Evolutionary conservation across 2,888 invertebrate genomes (phyloP).

Genomic region (Caenorhabditis wallacei): DNA sequence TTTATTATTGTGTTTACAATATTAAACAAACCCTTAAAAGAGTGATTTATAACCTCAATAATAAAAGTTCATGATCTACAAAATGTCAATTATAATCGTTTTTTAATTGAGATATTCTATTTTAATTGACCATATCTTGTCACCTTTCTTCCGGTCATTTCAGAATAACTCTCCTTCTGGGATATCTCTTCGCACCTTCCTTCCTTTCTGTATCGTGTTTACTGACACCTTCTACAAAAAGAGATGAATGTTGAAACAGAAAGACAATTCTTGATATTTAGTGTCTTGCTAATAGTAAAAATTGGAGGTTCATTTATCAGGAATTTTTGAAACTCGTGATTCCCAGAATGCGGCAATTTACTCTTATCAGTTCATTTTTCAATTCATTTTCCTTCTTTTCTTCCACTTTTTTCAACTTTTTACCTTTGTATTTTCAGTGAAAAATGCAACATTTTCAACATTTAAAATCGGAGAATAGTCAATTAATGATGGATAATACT

Average conservation of each 20-base stretch:
- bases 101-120: neutral
- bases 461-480: constrained; percentile 1
- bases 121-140: neutral
- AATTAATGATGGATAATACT: neutral
- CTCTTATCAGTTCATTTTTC: constrained; percentile 20
- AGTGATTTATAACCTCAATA: too few species aligned
- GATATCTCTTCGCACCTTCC: neutral
- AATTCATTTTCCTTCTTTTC: neutral
- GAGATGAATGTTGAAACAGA: too few species aligned
- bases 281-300: too few species aligned
- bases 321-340: neutral
- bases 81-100: neutral
- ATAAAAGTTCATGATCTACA: neutral
- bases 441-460: neutral
- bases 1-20: too few species aligned
- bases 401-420: neutral
- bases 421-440: constrained; percentile 1
- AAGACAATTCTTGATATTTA: too few species aligned
- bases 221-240: too few species aligned
- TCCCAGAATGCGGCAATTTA: neutral
- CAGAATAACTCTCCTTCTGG: constrained; percentile 10
- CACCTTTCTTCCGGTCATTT: neutral
- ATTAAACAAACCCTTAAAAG: too few species aligned
- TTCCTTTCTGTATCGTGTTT: neutral
- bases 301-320: too few species aligned